A percentile compares a stretch with the other conserved stretches of the same genome.
Evolutionary conservation across 1,140 invertebrate genomes (phyloP).

Genomic region (Spodoptera frugiperda): DNA sequence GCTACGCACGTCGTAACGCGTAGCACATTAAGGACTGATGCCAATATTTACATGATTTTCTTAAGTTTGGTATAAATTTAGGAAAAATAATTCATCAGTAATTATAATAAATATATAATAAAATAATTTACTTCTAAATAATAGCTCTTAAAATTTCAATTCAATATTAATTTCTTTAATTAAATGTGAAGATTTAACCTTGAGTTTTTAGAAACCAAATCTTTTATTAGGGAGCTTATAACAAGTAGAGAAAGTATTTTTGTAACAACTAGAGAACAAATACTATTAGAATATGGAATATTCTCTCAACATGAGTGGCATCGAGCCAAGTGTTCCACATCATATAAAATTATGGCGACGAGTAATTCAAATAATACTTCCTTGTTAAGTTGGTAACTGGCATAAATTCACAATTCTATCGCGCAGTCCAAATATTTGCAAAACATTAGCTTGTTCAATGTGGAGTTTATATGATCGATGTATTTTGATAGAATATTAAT

Average conservation of each 20-base stretch:
- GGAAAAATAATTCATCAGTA: too few relatives aligned
- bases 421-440: background rate
- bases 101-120: too few relatives aligned
- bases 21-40: constrained; percentile 1
- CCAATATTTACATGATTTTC: background rate
- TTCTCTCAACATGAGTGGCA: background rate
- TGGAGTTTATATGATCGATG: background rate
- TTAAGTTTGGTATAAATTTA: background rate
- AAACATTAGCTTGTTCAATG: background rate
- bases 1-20: background rate
- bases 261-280: background rate
- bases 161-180: too few relatives aligned
- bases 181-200: too few relatives aligned
- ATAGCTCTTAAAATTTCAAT: too few relatives aligned
- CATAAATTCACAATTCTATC: constrained; percentile 6
- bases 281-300: background rate
- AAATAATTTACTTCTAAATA: too few relatives aligned
- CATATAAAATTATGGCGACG: background rate
- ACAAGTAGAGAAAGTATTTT: too few relatives aligned
- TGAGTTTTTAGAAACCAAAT: too few relatives aligned
- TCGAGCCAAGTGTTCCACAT: constrained; percentile 18
- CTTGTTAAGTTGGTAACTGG: background rate
- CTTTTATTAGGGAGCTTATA: too few relatives aligned
- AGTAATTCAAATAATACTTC: constrained; percentile 7
- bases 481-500: background rate